Evolutionary conservation across 2,888 invertebrate genomes (phyloP).

Genomic region (Holacanthella duospinosa): DNA sequence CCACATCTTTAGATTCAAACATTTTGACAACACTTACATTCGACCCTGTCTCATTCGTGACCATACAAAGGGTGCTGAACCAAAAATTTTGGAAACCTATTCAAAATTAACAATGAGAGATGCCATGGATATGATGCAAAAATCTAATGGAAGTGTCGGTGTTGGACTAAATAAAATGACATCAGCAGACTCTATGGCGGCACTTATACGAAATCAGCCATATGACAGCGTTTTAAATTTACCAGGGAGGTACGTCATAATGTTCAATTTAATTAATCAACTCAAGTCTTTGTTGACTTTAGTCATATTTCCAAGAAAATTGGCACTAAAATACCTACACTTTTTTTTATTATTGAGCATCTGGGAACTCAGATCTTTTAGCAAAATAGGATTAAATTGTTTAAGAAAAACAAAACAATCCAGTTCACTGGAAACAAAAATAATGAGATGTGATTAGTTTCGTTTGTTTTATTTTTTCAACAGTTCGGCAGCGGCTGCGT

Average conservation of each 20-base stretch:
- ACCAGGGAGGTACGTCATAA: neutral
- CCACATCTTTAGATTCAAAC: slow-evolving; percentile 60
- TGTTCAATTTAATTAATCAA: too few relatives aligned
- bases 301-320: too few relatives aligned
- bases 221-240: neutral
- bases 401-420: too few relatives aligned
- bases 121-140: slow-evolving; percentile 63
- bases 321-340: too few relatives aligned
- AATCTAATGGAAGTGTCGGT: slow-evolving; percentile 19
- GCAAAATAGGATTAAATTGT: too few relatives aligned
- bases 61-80: slow-evolving; percentile 69
- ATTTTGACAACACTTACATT: slow-evolving; percentile 87
- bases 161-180: slow-evolving; percentile 24
- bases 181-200: slow-evolving; percentile 70
- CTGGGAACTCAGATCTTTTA: too few relatives aligned
- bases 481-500: too few relatives aligned
- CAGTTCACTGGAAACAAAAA: too few relatives aligned
- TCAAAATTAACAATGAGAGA: slow-evolving; percentile 87
- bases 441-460: too few relatives aligned
- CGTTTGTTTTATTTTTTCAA: too few relatives aligned
- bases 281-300: too few relatives aligned
- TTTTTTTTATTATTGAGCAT: too few relatives aligned
- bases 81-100: slow-evolving; percentile 87
- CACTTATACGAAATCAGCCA: slow-evolving; percentile 75
- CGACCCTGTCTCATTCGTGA: slow-evolving; percentile 76